Base-by-base conservation (phyloP, 1,140 invertebrate species). In the Dinoponera quadriceps region DNA sequence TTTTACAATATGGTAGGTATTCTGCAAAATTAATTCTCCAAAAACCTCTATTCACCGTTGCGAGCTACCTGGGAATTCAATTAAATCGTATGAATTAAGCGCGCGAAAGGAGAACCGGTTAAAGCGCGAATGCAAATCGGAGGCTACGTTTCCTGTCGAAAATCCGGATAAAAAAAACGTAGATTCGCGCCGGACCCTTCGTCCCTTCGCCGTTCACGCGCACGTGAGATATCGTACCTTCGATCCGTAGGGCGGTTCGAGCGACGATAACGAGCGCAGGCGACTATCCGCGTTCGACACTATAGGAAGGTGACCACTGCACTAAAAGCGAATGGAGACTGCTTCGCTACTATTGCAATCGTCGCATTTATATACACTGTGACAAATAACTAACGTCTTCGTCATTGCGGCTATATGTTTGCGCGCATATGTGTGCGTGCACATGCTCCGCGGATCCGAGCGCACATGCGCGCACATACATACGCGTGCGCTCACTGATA, bases 341-440 rank as follows among this genome's bases (percentile, higher is more conserved):
- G 78, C 22, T 16, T n/a, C 68, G 3, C 11, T 25, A 20, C 54
- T 54, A 57, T 38, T 27, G n/a, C 33, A 48, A 22, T 33, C 48
- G 20, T 9, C 29, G 49, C 20, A 29, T 49, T 77, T 82, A 82
- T 82, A 82, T 82, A 82, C 16, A 20, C n/a, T 4, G 29, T 82
- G 72, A 16, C 59, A 65, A 38, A 74, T 65, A 77, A 62, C 11
- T 25, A n/a, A 44, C 9, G 38, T 44, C 38, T 44, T 44, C 38
- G 38, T 27, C 59, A 14, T 13, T 51, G 44, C 16, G 60, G 66
- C n/a, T 65, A 44, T 11, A n/a, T n/a, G n/a, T n/a, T n/a, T n/a
- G n/a, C n/a, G 33, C 3, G 25, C 22, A 44, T 0, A 33, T 51
- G n/a, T 29, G n/a, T 49, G n/a, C 14, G 3, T 1, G 16, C 51